Evolutionary conservation across 2,113 vertebrate species (phyloP), one percentile per base, ranked within the genome.

Genomic region (Caretta caretta): DNA sequence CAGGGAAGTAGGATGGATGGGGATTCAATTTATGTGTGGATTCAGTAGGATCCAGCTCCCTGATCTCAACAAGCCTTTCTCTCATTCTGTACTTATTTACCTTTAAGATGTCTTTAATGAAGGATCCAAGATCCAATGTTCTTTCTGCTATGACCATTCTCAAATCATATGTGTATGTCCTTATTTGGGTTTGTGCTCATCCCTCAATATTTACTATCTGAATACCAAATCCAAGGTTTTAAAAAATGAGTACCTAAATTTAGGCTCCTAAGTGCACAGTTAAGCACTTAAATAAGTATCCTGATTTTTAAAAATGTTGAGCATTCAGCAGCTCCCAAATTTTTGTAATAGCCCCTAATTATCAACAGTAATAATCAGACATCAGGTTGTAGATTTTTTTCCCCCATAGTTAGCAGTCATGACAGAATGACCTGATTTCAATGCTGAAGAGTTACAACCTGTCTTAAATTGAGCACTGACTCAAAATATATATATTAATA

Each of bases 81-180:
- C 87, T 84, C 65, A 20, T 2, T 59, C 42, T 84, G 17, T n/a
- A 87, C 12, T 72, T 22, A 38, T 84, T 50, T 65, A 42, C 14
- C 2, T 20, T 81, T 90, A 38, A 38, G 48, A 20, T 56, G 35
- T 20, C 16, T 92, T 87, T 35, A 81, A 81, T 9, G 1, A 3
- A 87, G 6, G 27, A 54, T 56, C 0, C 0, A 84, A 20, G 27
- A 6, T 54, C 29, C 92, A 42, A 42, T 3, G 12, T 6, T 29
- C 9, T 83, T 95, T 89, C 83, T 83, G 8, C 53, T 89, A 9
- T 19, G 13, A 8, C 10, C 11, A 8, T 51, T 90, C 65, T 72
- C n/a, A 87, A 75, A 96, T 79, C n/a, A 57, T 4, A 14, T 0
- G 17, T 31, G 1, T 46, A 85, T 8, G 56, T 6, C 13, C 54